Evolutionary conservation across 2,797 vertebrate species (phyloP).

Genomic region (Oreochromis mossambicus): DNA sequence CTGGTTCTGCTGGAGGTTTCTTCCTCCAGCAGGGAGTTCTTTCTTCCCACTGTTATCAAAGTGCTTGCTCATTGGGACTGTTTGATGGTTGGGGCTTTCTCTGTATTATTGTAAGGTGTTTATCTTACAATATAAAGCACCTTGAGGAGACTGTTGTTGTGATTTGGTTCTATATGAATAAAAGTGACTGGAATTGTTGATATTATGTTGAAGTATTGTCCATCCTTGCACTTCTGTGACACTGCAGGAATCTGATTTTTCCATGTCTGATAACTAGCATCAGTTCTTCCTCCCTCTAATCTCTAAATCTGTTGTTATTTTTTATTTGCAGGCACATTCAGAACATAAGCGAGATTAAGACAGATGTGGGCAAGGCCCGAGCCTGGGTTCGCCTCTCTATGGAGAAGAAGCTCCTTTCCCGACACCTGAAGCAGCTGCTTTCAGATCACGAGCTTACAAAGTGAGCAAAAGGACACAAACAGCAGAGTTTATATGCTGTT

Average conservation of each 20-base stretch:
- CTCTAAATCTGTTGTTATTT: not conserved
- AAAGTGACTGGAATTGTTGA: not conserved
- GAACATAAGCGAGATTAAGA: slow-evolving; percentile 98
- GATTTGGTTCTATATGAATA: not conserved
- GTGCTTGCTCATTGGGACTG: not conserved
- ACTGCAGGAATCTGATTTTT: not conserved
- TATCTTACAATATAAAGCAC: not conserved
- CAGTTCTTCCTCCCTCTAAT: not conserved
- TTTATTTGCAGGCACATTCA: slow-evolving; percentile 87
- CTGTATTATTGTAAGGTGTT: not conserved
- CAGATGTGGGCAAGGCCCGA: slow-evolving; percentile 95
- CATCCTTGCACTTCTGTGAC: not conserved
- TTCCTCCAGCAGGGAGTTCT: not conserved
- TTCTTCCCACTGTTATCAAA: not conserved
- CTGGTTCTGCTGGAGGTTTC: not conserved
- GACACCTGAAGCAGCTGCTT: slow-evolving; percentile 94
- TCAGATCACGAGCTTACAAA: slow-evolving; percentile 95
- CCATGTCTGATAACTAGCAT: not conserved
- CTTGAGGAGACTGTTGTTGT: not conserved
- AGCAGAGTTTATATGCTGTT: not conserved
- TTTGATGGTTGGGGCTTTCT: not conserved
- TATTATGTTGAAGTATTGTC: not conserved
- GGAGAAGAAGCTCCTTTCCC: slow-evolving; percentile 98
- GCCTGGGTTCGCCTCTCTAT: slow-evolving; percentile 98
- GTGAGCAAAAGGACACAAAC: slow-evolving; percentile 72